Conservation (phyloP, 1,140 invertebrate species). For the Stegodyphus mimosarum region DNA sequence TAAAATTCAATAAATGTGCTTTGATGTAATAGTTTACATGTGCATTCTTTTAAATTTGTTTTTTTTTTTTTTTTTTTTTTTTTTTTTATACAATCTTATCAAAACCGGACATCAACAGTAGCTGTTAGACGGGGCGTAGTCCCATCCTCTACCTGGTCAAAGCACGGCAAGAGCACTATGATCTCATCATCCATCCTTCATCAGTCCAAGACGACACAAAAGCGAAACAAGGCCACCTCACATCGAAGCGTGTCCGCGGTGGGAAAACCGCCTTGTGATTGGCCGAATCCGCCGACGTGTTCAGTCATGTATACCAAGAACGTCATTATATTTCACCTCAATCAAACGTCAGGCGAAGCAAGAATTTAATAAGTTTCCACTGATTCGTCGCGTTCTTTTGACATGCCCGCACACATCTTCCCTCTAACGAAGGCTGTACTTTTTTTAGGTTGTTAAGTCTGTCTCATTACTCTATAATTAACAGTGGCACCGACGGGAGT, state of each 20-base stretch:
- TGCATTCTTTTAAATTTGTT: too few species aligned
- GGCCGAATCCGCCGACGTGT: too few species aligned
- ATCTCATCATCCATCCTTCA: background rate
- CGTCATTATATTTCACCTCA: background rate
- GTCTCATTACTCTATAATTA: conserved; percentile 1
- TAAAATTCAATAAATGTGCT: too few species aligned
- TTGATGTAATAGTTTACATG: too few species aligned
- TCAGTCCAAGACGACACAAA: background rate
- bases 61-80: too few species aligned
- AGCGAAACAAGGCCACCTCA: background rate
- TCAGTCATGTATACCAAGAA: background rate
- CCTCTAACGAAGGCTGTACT: background rate
- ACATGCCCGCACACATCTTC: background rate
- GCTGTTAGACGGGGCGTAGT: too few species aligned
- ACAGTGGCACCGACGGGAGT: background rate
- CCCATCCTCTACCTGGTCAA: too few species aligned
- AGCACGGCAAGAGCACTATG: too few species aligned
- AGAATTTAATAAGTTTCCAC: background rate
- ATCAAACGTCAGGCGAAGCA: background rate
- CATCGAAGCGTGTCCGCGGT: too few species aligned
- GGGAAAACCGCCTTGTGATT: too few species aligned
- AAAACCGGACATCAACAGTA: too few species aligned
- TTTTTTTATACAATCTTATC: background rate
- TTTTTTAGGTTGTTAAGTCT: background rate
- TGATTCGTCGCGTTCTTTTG: background rate